phyloP scores from a whole-genome alignment of 2,797 vertebrate genomes.

The Cygnus olor region DNA sequence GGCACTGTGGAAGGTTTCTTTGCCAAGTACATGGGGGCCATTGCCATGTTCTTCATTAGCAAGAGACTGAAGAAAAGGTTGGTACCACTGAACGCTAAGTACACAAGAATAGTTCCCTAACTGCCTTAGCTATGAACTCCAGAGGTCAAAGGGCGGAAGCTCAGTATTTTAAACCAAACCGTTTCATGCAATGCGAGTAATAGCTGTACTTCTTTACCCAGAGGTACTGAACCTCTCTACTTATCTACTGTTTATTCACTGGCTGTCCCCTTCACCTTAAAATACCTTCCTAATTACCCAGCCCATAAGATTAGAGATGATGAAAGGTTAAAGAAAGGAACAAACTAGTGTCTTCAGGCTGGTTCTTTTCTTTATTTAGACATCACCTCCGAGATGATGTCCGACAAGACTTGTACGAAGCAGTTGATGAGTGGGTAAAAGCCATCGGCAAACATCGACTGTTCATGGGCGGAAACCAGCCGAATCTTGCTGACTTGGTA shows the following conservation, averaged over 20 bases:
- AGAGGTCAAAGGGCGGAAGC: neutral
- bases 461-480: conserved; percentile 92
- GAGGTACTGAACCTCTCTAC: neutral
- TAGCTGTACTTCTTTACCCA: neutral
- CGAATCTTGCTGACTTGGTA: conserved; percentile 96
- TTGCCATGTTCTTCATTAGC: conserved; percentile 92
- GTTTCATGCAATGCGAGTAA: neutral
- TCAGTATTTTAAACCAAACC: neutral
- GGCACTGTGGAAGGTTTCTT: conserved; percentile 87
- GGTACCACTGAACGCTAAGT: neutral
- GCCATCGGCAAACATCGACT: conserved; percentile 89
- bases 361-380: conserved; percentile 69
- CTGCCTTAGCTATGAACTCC: neutral
- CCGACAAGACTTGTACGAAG: conserved; percentile 91
- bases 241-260: neutral
- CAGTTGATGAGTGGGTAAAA: conserved; percentile 90
- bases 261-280: neutral
- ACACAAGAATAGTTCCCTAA: neutral
- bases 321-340: neutral
- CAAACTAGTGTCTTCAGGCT: neutral
- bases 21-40: conserved; percentile 95
- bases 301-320: neutral
- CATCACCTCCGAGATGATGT: conserved; percentile 91
- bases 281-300: neutral
- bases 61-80: conserved; percentile 93